Evolutionary conservation across 2,797 vertebrate genomes (phyloP).

Genomic region (Dipus sagitta): DNA sequence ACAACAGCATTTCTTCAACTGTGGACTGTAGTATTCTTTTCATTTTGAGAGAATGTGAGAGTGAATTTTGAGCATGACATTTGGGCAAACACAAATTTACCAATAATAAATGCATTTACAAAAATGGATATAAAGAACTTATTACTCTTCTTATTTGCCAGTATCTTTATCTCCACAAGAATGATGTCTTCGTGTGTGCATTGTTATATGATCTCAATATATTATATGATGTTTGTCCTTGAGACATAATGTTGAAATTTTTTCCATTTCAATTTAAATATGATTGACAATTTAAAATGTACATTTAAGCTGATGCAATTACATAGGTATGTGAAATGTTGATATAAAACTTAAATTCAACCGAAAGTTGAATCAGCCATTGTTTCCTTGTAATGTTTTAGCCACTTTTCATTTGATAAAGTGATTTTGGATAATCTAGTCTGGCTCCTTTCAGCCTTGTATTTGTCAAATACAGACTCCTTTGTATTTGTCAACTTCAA

Average conservation of each 20-base stretch:
- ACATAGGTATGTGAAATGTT: neutral
- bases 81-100: neutral
- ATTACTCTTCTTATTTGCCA: neutral
- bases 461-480: neutral
- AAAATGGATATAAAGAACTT: neutral
- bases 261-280: neutral
- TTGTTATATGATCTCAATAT: neutral
- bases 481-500: neutral
- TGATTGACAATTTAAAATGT: neutral
- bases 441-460: neutral
- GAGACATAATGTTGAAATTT: neutral
- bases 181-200: neutral
- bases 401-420: slow-evolving; percentile 20
- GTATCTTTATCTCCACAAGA: neutral
- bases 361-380: neutral
- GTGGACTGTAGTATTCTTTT: neutral
- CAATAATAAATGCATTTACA: neutral
- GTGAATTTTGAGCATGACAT: neutral
- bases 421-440: neutral
- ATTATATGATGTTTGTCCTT: neutral
- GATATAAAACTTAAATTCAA: slow-evolving; percentile 14
- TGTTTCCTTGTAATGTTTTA: neutral
- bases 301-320: neutral
- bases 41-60: neutral
- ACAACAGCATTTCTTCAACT: neutral